phyloP scores from a whole-genome alignment of 2,797 vertebrate genomes.

The Limnodromus scolopaceus region DNA sequence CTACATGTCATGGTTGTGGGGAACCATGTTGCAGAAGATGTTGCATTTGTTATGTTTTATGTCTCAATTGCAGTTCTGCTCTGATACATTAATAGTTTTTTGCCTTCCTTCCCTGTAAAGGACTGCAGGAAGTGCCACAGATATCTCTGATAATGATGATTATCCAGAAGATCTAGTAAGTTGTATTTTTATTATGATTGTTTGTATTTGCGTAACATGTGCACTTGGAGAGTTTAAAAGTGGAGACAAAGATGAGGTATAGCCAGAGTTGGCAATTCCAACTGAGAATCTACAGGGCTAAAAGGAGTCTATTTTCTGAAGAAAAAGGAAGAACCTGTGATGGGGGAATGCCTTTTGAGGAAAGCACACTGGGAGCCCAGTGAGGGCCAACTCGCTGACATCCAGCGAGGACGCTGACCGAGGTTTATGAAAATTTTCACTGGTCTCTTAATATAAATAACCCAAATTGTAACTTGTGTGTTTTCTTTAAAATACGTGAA shows the following conservation, averaged over 20 bases:
- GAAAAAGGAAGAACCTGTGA: background rate
- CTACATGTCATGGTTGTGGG: background rate
- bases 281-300: background rate
- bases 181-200: background rate
- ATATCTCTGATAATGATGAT: constrained; percentile 81
- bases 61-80: background rate
- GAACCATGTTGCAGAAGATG: background rate
- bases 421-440: background rate
- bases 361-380: background rate
- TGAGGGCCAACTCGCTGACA: no score
- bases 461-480: background rate
- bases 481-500: background rate
- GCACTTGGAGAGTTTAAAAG: background rate
- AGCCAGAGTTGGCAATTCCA: background rate
- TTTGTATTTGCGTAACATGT: background rate
- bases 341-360: background rate
- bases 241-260: background rate
- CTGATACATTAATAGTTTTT: background rate
- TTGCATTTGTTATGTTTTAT: background rate
- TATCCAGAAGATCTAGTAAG: constrained; percentile 83
- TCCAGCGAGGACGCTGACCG: background rate
- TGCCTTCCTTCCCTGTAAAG: constrained; percentile 60
- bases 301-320: background rate
- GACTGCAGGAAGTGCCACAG: constrained; percentile 77
- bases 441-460: background rate